phyloP scores from a whole-genome alignment of 1,140 invertebrate genomes.

The Drosophila sucinea region DNA sequence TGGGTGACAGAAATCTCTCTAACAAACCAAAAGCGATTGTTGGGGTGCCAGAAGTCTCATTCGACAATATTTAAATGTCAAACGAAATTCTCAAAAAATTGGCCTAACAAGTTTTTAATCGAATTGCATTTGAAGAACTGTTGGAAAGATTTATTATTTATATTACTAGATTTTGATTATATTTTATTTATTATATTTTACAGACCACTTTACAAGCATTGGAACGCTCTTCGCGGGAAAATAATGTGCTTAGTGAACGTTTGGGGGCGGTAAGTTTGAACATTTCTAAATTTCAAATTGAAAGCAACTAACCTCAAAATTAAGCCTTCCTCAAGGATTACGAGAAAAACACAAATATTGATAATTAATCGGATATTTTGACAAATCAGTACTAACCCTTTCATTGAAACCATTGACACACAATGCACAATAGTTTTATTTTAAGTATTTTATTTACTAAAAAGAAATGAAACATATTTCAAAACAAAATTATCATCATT shows the following conservation, averaged over 20 bases:
- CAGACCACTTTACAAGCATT: constrained; percentile 85
- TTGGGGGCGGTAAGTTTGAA: constrained; percentile 83
- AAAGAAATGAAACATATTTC: too few relatives aligned
- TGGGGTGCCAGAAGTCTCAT: too few relatives aligned
- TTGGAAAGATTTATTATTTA: too few relatives aligned
- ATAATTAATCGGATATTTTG: not conserved
- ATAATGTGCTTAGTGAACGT: constrained; percentile 86
- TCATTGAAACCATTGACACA: not conserved
- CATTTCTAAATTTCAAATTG: not conserved
- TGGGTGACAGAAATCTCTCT: too few relatives aligned
- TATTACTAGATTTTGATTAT: not conserved
- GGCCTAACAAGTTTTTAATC: too few relatives aligned
- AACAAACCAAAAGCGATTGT: too few relatives aligned
- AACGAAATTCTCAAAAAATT: too few relatives aligned
- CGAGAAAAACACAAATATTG: constrained; percentile 17
- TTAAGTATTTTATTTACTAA: too few relatives aligned
- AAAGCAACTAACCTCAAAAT: constrained; percentile 15
- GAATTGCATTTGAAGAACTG: too few relatives aligned
- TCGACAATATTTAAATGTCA: too few relatives aligned
- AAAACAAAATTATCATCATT: too few relatives aligned
- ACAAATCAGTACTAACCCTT: not conserved
- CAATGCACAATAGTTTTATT: too few relatives aligned
- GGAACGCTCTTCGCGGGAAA: constrained; percentile 86
- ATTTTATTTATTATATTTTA: constrained; percentile 26
- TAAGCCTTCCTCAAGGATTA: constrained; percentile 15